Percentiles rank a stretch among this genome's conserved stretches.
Evolutionary conservation across 2,797 vertebrate species (phyloP).

Genomic region (Gymnoscopelus braueri): DNA sequence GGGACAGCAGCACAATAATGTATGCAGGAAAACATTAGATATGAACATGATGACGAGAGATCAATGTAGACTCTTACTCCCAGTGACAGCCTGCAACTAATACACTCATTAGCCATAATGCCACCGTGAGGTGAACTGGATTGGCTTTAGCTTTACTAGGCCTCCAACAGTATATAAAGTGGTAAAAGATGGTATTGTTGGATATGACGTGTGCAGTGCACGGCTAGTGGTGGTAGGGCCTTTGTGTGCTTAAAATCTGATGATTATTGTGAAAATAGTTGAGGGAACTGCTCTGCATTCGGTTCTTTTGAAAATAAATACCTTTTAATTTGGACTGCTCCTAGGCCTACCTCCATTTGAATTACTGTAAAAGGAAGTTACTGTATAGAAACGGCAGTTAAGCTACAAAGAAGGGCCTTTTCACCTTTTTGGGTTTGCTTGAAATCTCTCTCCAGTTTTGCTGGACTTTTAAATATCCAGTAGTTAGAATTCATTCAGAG

Average conservation of each 20-base stretch:
- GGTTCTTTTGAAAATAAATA: slow-evolving; percentile 23
- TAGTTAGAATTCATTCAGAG: background rate
- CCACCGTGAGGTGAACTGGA: slow-evolving; percentile 58
- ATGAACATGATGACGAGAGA: slow-evolving; percentile 67
- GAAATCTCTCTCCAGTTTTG: background rate
- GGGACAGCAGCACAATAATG: slow-evolving; percentile 50
- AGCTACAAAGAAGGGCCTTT: slow-evolving; percentile 11
- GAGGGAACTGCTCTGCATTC: slow-evolving; percentile 31
- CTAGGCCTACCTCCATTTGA: slow-evolving; percentile 13
- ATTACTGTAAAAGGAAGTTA: slow-evolving; percentile 1
- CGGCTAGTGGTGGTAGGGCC: slow-evolving; percentile 18
- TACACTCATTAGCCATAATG: slow-evolving; percentile 73
- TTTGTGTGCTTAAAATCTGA: slow-evolving; percentile 27
- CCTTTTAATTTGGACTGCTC: slow-evolving; percentile 6
- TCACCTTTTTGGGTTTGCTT: background rate
- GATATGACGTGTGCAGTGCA: slow-evolving; percentile 40
- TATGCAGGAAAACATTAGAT: slow-evolving; percentile 48
- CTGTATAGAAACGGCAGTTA: background rate
- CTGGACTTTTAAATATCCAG: background rate
- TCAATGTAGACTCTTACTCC: slow-evolving; percentile 73
- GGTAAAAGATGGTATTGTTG: slow-evolving; percentile 31
- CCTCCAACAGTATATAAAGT: slow-evolving; percentile 36
- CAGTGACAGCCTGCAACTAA: slow-evolving; percentile 72
- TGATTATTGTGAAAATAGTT: slow-evolving; percentile 40
- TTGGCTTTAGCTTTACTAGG: slow-evolving; percentile 53